Evolutionary conservation across 2,888 invertebrate genomes (phyloP).

Genomic region (Drosophila hamatofila): DNA sequence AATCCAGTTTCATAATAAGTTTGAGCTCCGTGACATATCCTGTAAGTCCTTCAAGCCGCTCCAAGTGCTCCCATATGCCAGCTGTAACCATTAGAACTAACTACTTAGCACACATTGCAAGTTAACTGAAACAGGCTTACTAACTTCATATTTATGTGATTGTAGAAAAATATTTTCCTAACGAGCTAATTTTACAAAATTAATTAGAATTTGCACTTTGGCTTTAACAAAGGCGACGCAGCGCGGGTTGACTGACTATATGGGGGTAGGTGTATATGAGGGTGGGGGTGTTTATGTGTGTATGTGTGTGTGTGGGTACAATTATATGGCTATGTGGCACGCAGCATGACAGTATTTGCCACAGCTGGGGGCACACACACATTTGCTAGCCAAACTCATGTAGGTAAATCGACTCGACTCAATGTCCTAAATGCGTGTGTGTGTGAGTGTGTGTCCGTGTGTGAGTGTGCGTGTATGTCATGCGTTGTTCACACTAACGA

Average conservation of each 20-base stretch:
- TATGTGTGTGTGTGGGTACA: constrained; percentile 10
- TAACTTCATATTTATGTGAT: constrained; percentile 48
- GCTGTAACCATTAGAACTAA: background rate
- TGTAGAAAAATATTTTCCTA: constrained; percentile 56
- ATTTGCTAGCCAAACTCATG: constrained; percentile 29
- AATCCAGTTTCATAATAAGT: background rate
- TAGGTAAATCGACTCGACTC: constrained; percentile 19
- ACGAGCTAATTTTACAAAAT: constrained; percentile 70
- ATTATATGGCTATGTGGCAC: constrained; percentile 46
- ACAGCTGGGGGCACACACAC: constrained; percentile 32
- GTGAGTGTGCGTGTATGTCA: constrained; percentile 11
- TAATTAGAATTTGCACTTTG: constrained; percentile 69
- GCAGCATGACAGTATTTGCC: constrained; percentile 41
- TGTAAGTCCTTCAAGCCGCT: background rate
- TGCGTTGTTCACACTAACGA: constrained; percentile 37
- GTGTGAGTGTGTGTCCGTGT: constrained; percentile 3
- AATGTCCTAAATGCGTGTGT: constrained; percentile 3
- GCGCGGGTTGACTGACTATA: constrained; percentile 5
- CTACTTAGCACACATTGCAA: background rate
- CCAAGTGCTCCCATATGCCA: background rate
- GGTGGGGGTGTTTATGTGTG: background rate
- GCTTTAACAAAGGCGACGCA: constrained; percentile 37
- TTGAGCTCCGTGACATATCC: background rate
- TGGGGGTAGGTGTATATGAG: background rate
- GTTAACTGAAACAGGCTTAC: constrained; percentile 46